A percentile compares a stretch with the other conserved stretches of the same genome.
Conservation (phyloP, 2,888 invertebrate genomes). For the Hesperia comma region DNA sequence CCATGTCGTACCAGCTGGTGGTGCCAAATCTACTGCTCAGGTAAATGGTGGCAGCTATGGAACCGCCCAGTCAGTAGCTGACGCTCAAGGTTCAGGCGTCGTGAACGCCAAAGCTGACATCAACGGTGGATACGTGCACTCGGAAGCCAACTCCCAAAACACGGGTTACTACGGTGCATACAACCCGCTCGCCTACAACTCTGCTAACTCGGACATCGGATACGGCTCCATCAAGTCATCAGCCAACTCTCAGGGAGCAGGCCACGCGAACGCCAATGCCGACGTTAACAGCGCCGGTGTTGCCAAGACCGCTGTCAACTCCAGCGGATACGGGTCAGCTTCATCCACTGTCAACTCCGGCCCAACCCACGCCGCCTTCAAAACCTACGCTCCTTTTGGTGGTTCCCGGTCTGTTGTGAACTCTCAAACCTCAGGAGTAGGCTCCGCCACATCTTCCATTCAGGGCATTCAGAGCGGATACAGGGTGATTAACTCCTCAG, state of each 20-base stretch:
- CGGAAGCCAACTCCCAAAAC: slow-evolving; percentile 43
- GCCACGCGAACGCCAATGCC: slow-evolving; percentile 35
- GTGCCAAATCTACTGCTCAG: slow-evolving; percentile 48
- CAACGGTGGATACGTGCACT: no score
- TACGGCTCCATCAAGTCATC: slow-evolving; percentile 39
- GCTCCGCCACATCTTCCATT: slow-evolving; percentile 61
- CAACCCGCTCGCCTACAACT: slow-evolving; percentile 29
- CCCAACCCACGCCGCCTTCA: slow-evolving; percentile 38
- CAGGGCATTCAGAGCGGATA: slow-evolving; percentile 60
- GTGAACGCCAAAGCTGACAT: slow-evolving; percentile 55
- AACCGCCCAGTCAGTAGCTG: slow-evolving; percentile 51
- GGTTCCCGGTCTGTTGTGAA: slow-evolving; percentile 58
- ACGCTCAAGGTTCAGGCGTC: slow-evolving; percentile 54
- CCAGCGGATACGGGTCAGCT: slow-evolving; percentile 44
- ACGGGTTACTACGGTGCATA: no score
- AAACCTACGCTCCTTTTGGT: slow-evolving; percentile 40
- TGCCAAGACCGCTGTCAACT: slow-evolving; percentile 47
- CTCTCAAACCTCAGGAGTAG: slow-evolving; percentile 59
- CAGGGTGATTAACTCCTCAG: slow-evolving; percentile 62
- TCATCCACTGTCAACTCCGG: slow-evolving; percentile 46
- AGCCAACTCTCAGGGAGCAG: slow-evolving; percentile 38
- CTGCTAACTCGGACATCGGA: slow-evolving; percentile 42
- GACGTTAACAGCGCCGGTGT: slow-evolving; percentile 40
- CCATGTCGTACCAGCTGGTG: slow-evolving; percentile 48
- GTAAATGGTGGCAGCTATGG: slow-evolving; percentile 50